Evolutionary conservation across 2,113 vertebrate genomes (phyloP).

Genomic region (Plecotus auritus): DNA sequence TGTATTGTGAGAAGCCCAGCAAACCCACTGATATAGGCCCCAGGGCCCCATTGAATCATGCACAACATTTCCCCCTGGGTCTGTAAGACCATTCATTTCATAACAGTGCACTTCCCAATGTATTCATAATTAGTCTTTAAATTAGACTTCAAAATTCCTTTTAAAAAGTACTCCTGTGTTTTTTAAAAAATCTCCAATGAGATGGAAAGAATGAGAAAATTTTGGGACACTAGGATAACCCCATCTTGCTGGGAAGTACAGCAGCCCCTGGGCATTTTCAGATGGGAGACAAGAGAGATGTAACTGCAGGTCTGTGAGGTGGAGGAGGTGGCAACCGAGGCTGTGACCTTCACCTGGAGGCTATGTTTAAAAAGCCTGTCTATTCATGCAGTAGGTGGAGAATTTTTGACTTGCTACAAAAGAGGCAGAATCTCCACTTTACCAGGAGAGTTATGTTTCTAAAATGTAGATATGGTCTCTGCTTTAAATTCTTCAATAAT

Average conservation of each 20-base stretch:
- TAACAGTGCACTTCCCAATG: not conserved
- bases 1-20: not conserved
- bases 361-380: not conserved
- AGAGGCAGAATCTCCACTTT: not conserved
- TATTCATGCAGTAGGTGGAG: not conserved
- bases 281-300: not conserved
- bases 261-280: not conserved
- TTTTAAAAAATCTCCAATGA: not conserved
- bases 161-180: not conserved
- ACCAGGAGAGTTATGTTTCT: not conserved
- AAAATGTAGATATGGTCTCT: not conserved
- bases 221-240: not conserved
- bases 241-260: not conserved
- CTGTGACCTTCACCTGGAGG: not conserved
- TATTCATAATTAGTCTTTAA: conserved; percentile 17
- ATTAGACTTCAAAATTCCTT: conserved; percentile 35
- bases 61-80: not conserved
- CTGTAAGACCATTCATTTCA: not conserved
- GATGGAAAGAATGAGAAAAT: not conserved
- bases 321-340: fast-evolving
- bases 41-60: not conserved
- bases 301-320: not conserved
- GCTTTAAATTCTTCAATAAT: not conserved
- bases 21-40: not conserved
- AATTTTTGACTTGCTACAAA: not conserved